Base-by-base conservation (phyloP, 2,113 vertebrate genomes). In the Catagonus wagneri region DNA sequence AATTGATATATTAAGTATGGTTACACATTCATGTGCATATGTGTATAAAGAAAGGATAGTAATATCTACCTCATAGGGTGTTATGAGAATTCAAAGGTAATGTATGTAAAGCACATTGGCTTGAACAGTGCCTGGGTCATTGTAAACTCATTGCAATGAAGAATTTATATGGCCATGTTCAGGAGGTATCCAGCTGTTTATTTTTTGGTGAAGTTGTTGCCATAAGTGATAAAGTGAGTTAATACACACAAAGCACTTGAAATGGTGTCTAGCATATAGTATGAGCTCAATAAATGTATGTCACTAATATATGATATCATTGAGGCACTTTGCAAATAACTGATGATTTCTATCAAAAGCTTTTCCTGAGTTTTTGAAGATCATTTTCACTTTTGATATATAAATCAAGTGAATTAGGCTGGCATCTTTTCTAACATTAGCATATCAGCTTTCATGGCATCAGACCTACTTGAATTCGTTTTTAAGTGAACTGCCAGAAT, bases 191-290 rank as follows among this genome's bases (percentile, higher is more conserved):
- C 65, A 89, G 19, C 39, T 95, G 71, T 84, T 96, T 61, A 79
- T 65, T 86, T 22, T 44, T 91, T 9, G 61, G 36, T 60, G 84
- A 80, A 89, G 80, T 7, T 27, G 29, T 52, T 54, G 52, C 12
- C 1, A 19, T 91, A 95, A 95, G 65, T 58, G 25, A 58, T 52
- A 54, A 78, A 36, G 25, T 84, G 58, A 74, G n/a, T 95, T 87
- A 93, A 54, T 68, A 44, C 22, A 79, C 27, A 56, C 10, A 63
- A 89, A 75, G 50, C 34, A 20, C 50, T 89, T 94, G 32, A 39
- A 56, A 79, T 93, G 19, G 65, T 61, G 3, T 6, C 58, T 50
- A 34, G 10, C 50, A 65, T 39, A 54, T 32, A 88, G 50, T 78
- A 83, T 71, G 61, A 88, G 23, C 29, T 95, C 83, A 71, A 7